Evolutionary conservation across 2,797 vertebrate genomes (phyloP).

Genomic region (Sebastes minor): DNA sequence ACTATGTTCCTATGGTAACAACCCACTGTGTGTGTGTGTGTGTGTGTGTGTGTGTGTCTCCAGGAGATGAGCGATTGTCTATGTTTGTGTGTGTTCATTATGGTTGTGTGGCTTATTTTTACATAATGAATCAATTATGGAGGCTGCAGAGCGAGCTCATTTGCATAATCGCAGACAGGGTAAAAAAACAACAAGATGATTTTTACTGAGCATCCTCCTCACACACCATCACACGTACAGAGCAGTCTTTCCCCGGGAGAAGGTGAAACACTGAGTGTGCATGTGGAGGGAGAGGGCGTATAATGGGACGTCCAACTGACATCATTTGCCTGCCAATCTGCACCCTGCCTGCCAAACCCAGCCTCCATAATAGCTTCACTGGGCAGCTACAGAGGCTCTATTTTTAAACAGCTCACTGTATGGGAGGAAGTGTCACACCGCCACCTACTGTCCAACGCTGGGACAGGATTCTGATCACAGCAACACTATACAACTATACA

Average conservation of each 20-base stretch:
- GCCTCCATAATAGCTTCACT: slow-evolving; percentile 28
- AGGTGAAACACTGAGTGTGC: slow-evolving; percentile 6
- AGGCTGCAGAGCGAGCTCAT: slow-evolving; percentile 35
- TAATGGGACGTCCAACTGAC: slow-evolving; percentile 60
- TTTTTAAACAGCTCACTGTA: not conserved
- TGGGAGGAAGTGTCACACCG: slow-evolving; percentile 21
- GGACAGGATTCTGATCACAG: not conserved
- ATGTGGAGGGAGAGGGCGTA: slow-evolving; percentile 1
- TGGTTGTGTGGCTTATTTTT: slow-evolving; percentile 45
- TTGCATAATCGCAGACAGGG: slow-evolving; percentile 50
- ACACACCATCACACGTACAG: slow-evolving; percentile 1
- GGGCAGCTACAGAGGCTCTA: slow-evolving; percentile 12
- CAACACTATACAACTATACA: not conserved
- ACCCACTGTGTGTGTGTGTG: slow-evolving; percentile 19
- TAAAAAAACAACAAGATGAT: not conserved
- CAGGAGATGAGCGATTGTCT: slow-evolving; percentile 44
- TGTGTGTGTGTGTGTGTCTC: slow-evolving; percentile 1
- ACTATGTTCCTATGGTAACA: slow-evolving; percentile 75
- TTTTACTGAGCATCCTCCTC: slow-evolving; percentile 9
- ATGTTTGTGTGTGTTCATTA: slow-evolving; percentile 59
- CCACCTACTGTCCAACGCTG: slow-evolving; percentile 42
- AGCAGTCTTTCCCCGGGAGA: slow-evolving; percentile 8
- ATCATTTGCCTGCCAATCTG: slow-evolving; percentile 61
- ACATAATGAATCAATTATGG: slow-evolving; percentile 73
- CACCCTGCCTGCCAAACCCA: slow-evolving; percentile 47